Base-by-base conservation (phyloP, 2,888 invertebrate species). In the Desoria tigrina region DNA sequence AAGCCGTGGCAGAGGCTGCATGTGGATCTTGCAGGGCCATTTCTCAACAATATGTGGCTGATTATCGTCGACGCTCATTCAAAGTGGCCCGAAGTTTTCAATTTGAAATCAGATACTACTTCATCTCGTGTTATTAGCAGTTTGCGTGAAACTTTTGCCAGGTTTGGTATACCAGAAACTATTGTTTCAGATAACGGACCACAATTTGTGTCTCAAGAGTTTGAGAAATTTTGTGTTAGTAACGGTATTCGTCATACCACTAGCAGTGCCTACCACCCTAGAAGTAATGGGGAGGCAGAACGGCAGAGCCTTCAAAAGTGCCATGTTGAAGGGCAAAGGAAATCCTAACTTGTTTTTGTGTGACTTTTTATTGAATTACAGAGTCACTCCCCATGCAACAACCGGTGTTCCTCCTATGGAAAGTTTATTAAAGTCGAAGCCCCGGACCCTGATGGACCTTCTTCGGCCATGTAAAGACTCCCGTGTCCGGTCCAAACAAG, bases 211-310 rank as follows among this genome's bases (percentile, higher is more conserved):
- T 66, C 66, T 14, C 18, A 57, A 26, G 66, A 66, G 27, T 66
- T 66, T 28, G 27, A 62, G 11, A 4, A 11, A 1, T 66, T 66
- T 53, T 66, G 66, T 49, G 1, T 1, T 4, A 42, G n/a, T 11
- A 66, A 66, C 45, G 66, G 62, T 14, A 42, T 66, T 14, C 66
- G 66, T 16, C 66, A 63, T 42, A 53, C 45, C n/a, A 62, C 56
- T 1, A 62, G 62, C 24, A 45, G 49, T n/a, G 66, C 53, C 7
- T 66, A 66, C 39, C 66, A 63, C 57, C 66, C 66, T 14, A 11
- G 66, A 1, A 60, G 60, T 18, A 66, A 66, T 51, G 62, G 66
- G n/a, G 62, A 66, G 53, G 66, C 66, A 18, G 66, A 66, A 27
- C 21, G 62, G n/a, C 28, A 18, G 42, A 27, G 42, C 62, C 11